Base-by-base conservation (phyloP, 2,113 vertebrate species). In the Cricetomys ansorgei region DNA sequence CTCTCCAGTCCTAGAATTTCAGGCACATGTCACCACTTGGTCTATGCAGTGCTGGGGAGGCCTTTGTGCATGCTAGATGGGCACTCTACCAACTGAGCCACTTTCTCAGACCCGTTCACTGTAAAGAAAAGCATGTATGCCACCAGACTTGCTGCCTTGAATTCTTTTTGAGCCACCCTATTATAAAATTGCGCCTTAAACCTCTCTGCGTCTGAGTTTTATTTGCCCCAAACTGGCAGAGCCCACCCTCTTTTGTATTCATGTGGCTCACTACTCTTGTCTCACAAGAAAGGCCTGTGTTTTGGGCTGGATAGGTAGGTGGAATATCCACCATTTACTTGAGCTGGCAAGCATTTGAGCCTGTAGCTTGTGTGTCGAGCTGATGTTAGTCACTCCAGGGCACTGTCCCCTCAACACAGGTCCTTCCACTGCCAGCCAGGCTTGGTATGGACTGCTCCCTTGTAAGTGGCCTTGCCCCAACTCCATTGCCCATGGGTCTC, bases 401-500 rank as follows among this genome's bases (percentile, higher is more conserved):
- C 1, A 1, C 8, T 0, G 3, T 11, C 31, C 5, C 31, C 1
- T 0, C 62, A 7, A 37, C 13, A 9, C 43, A 59, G 21, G 31
- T 34, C 17, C 9, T 45, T 37, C 16, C 25, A 40, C 11, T 11
- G 31, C 3, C 37, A 40, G 72, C 31, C 45, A 45, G 43, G 31
- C 59, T 89, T 48, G n/a, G 29, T 16, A 43, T 37, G 5, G 40
- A 29, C 55, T 37, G 40, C 48, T 21, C 11, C 57, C 25, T 64
- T 37, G 57, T 6, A 62, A 75, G 25, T 23, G 3, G 31, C 10
- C 40, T 48, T 37, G 13, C 11, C 0, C 16, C 5, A 1, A 6
- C 27, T 73, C 8, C 7, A 27, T 55, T 73, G 53, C 37, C 53
- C n/a, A 67, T 3, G 37, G 86, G 37, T 69, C 84, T 86, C 64